Conservation (phyloP, 1,140 invertebrate genomes). For the Apolygus lucorum region DNA sequence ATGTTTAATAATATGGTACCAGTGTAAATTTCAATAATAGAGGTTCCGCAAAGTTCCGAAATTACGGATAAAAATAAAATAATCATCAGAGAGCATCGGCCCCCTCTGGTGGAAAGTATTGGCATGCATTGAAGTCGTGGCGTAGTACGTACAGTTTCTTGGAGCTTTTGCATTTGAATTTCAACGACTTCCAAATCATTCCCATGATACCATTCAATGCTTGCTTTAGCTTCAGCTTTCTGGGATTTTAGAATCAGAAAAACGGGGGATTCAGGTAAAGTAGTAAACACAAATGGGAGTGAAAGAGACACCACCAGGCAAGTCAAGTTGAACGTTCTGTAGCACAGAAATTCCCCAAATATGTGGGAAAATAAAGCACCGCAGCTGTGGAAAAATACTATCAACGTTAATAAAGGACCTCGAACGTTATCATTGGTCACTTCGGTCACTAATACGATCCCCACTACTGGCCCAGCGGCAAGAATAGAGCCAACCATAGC, state of each 20-base stretch:
- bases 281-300: not conserved
- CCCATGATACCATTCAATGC: not conserved
- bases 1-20: not conserved
- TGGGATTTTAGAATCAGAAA: not conserved
- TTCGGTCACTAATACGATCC: not conserved
- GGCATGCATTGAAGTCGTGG: not conserved
- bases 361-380: not conserved
- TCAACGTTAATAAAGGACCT: not conserved
- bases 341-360: not conserved
- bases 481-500: not conserved
- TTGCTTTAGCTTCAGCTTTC: not conserved
- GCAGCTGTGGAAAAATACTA: not conserved
- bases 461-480: not conserved
- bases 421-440: not conserved
- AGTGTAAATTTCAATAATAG: not conserved
- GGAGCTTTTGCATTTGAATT: not conserved
- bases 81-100: not conserved
- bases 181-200: not conserved
- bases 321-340: not conserved
- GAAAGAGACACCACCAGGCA: not conserved
- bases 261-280: not conserved
- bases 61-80: not conserved
- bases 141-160: not conserved
- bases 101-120: not conserved
- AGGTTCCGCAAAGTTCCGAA: not conserved